A percentile compares a stretch with the other conserved stretches of the same genome.
Evolutionary conservation across 2,797 vertebrate species (phyloP).

Genomic region (Phataginus tricuspis): DNA sequence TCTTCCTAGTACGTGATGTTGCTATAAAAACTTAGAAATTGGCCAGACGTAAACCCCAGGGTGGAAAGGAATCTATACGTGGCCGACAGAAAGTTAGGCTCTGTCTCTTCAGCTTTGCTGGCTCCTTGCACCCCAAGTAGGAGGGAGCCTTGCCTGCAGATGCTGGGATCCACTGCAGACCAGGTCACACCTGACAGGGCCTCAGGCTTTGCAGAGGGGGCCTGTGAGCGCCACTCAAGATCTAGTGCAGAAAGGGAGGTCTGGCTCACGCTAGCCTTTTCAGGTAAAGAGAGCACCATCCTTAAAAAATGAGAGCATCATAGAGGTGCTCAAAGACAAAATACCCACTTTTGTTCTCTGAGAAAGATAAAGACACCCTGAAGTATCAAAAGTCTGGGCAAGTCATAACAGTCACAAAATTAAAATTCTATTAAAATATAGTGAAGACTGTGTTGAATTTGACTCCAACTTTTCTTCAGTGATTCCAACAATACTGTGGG

Average conservation of each 20-base stretch:
- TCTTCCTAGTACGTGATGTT: background rate
- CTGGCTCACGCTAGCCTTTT: background rate
- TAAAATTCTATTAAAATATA: background rate
- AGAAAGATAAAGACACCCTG: background rate
- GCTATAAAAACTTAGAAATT: background rate
- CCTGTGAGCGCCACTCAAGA: background rate
- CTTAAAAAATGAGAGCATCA: background rate
- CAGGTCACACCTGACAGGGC: background rate
- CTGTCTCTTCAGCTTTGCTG: background rate
- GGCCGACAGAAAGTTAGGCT: background rate
- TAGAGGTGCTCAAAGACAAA: background rate
- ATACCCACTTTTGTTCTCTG: background rate
- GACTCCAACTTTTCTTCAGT: background rate
- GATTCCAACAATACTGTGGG: background rate
- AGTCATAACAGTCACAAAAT: background rate
- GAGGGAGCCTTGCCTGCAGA: background rate
- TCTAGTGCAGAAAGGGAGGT: background rate
- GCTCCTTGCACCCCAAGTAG: background rate
- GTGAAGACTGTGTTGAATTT: background rate
- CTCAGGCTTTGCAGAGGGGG: background rate
- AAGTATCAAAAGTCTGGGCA: background rate
- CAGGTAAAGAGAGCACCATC: background rate
- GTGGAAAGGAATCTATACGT: background rate
- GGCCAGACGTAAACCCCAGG: background rate
- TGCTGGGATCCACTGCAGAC: background rate